Conservation (phyloP, 2,888 invertebrate genomes). For the Drosophila anomalata region DNA sequence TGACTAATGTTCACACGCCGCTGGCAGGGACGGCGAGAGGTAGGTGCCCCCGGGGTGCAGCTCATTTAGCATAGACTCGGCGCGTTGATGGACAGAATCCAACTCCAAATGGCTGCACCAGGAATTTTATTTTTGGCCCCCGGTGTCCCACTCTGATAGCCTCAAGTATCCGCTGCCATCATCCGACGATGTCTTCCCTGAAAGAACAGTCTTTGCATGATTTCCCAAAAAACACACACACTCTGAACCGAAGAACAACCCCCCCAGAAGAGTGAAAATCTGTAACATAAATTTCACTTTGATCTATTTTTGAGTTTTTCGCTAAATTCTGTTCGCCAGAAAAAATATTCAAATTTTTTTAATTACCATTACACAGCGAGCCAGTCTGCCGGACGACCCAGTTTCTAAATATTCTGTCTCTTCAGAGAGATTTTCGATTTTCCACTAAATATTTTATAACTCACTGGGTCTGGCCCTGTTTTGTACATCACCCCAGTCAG, state of each 20-base stretch:
- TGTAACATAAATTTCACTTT: conserved; percentile 50
- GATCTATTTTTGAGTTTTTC: conserved; percentile 57
- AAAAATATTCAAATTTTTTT: conserved; percentile 53
- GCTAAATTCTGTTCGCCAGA: conserved; percentile 29
- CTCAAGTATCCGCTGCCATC: conserved; percentile 12
- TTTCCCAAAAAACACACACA: conserved; percentile 12
- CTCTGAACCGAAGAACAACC: too few species aligned
- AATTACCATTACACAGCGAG: conserved; percentile 53
- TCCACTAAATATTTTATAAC: background rate
- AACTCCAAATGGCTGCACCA: conserved; percentile 44
- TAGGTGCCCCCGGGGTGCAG: conserved; percentile 45
- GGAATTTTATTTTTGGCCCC: conserved; percentile 33
- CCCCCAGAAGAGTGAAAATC: conserved; percentile 25
- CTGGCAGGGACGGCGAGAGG: conserved; percentile 4
- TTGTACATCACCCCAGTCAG: background rate
- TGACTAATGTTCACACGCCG: conserved; percentile 59
- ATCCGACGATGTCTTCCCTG: background rate
- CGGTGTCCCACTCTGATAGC: conserved; percentile 27
- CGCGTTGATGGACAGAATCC: conserved; percentile 63
- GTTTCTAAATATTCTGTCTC: conserved; percentile 17
- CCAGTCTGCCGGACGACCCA: conserved; percentile 12
- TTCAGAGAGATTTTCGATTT: conserved; percentile 14
- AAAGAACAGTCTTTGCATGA: conserved; percentile 14
- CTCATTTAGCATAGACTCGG: conserved; percentile 61
- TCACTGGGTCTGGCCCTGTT: background rate